A percentile compares a stretch with the other conserved stretches of the same genome.
Evolutionary conservation across 2,888 invertebrate genomes (phyloP).

Genomic region (Tipula helvola): DNA sequence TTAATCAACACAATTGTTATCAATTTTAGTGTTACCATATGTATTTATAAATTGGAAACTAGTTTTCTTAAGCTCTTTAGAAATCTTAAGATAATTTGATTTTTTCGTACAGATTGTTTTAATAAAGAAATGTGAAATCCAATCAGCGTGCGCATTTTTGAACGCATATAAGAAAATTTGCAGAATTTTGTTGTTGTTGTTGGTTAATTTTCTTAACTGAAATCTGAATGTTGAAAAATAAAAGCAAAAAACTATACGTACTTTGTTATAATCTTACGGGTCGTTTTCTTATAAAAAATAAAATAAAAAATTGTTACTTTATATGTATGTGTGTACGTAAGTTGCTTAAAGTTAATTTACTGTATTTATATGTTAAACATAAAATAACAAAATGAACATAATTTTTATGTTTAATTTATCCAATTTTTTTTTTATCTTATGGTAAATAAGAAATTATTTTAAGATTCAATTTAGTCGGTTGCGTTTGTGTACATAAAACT

Average conservation of each 20-base stretch:
- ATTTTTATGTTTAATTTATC: not conserved
- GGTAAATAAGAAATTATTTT: not conserved
- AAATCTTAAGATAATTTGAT: not conserved
- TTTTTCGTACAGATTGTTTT: not conserved
- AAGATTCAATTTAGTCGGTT: constrained; percentile 4
- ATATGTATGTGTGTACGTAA: not conserved
- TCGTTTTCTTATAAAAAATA: not conserved
- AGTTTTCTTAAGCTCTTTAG: not conserved
- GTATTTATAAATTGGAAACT: not conserved
- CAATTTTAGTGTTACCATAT: not conserved
- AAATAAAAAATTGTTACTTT: not conserved
- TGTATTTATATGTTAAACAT: not conserved
- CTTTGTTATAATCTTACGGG: not conserved
- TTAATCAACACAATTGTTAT: not conserved
- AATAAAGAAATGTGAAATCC: not conserved
- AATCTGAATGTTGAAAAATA: not conserved
- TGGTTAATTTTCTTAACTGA: not conserved
- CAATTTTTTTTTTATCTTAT: not conserved
- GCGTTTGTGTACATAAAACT: not conserved
- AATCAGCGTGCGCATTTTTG: not conserved
- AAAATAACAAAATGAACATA: not conserved
- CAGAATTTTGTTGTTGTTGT: not conserved
- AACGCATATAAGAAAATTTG: not conserved
- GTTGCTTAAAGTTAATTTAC: not conserved
- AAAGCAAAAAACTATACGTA: not conserved